A percentile compares a stretch with the other conserved stretches of the same genome.
Conservation (phyloP, 2,888 invertebrate species). For the Carpatolechia fugitivella region DNA sequence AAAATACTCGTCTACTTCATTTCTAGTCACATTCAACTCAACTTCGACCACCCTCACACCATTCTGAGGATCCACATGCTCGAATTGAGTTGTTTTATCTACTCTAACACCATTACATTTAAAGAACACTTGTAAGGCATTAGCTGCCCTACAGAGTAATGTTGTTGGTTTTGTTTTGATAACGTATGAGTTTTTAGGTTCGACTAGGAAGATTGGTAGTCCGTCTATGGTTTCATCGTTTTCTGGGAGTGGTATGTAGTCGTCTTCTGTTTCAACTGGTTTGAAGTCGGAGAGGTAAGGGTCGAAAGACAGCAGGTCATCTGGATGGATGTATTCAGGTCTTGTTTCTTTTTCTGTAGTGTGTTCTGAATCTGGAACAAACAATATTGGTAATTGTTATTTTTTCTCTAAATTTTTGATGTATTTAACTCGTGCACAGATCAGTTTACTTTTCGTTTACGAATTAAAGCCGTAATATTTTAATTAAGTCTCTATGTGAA, state of each 20-base stretch:
- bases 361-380: slow-evolving; percentile 58
- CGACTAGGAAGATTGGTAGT: slow-evolving; percentile 90
- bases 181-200: slow-evolving; percentile 93
- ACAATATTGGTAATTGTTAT: too few species aligned
- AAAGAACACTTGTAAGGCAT: slow-evolving; percentile 90
- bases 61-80: slow-evolving; percentile 89
- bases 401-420: too few species aligned
- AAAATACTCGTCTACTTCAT: slow-evolving; percentile 90
- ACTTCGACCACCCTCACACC: slow-evolving; percentile 88
- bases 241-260: slow-evolving; percentile 70
- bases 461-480: too few species aligned
- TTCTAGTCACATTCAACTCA: slow-evolving; percentile 86
- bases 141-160: slow-evolving; percentile 92
- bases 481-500: too few species aligned
- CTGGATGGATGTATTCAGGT: slow-evolving; percentile 71
- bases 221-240: slow-evolving; percentile 83
- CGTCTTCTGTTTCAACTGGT: slow-evolving; percentile 66
- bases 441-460: too few species aligned
- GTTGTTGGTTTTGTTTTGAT: slow-evolving; percentile 93
- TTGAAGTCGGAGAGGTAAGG: slow-evolving; percentile 69
- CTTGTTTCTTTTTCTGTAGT: slow-evolving; percentile 65
- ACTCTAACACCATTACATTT: slow-evolving; percentile 85
- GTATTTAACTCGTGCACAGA: too few species aligned
- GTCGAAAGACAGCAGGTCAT: slow-evolving; percentile 63
- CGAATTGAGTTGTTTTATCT: slow-evolving; percentile 81